Evolutionary conservation across 2,797 vertebrate species (phyloP).

Genomic region (Siniperca scherzeri): DNA sequence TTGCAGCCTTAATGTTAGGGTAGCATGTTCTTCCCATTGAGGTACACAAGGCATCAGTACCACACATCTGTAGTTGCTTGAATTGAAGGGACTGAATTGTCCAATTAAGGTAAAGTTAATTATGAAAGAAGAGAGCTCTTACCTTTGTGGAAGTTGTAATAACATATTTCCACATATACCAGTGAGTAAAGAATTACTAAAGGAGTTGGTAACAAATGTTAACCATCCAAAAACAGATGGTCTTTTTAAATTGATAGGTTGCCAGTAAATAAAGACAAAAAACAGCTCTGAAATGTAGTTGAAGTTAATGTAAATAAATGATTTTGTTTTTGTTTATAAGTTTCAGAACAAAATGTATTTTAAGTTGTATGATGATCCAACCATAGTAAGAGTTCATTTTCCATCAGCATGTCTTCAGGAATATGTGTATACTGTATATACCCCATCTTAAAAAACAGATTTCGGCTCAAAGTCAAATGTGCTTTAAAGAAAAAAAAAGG

Average conservation of each 20-base stretch:
- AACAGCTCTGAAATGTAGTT: background rate
- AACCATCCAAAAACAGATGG: background rate
- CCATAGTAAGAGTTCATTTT: background rate
- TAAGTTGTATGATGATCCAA: background rate
- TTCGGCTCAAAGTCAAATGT: slow-evolving; percentile 65
- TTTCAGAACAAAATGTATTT: background rate
- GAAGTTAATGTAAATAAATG: background rate
- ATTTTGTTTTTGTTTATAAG: background rate
- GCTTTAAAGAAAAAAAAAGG: slow-evolving; percentile 58
- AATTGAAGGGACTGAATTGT: too few species aligned
- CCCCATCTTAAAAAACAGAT: slow-evolving; percentile 51
- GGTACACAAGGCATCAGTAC: background rate
- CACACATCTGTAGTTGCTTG: too few species aligned
- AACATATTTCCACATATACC: background rate
- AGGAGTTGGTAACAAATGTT: background rate
- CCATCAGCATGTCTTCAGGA: background rate
- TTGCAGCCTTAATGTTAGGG: background rate
- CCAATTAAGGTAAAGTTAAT: background rate
- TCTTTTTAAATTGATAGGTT: background rate
- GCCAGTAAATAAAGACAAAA: background rate
- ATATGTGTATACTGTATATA: slow-evolving; percentile 9
- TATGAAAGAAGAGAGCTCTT: background rate
- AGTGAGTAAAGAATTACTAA: background rate
- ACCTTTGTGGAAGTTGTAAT: background rate
- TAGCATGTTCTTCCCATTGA: background rate